Evolutionary conservation across 1,140 invertebrate genomes (phyloP), one percentile per base, ranked within the genome.

Genomic region (Drosophila willistoni): DNA sequence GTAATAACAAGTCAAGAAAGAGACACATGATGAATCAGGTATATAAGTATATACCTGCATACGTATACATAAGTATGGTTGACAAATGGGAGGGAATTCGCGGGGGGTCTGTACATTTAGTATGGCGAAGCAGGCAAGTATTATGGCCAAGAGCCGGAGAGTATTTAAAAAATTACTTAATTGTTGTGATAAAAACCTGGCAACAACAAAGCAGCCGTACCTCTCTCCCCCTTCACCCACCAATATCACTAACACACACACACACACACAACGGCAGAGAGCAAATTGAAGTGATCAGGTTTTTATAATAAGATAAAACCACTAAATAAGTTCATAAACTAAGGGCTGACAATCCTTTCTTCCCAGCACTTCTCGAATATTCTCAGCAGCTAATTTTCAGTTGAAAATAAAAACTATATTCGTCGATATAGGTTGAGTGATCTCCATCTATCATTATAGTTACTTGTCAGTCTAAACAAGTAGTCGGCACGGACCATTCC

Each of bases 121-220:
- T 72, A 54, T 51, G 13, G 33, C 29, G 6, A 29, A 29, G 62
- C 13, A 36, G 14, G 57, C 34, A 36, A 57, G 41, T 29, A 44
- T 75, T 59, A 66, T 82, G 74, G 74, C 74, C 82, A 85, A 85
- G 78, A 64, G 73, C 71, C 64, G 78, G 64, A 72, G 77, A 87
- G 84, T 84, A 79, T 87, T 87, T 81, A 89, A 89, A 89, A 89
- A 89, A 89, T 89, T 89, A 89, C 84, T 89, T 89, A 89, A 89
- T 89, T 89, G 85, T 87, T 81, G 84, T 79, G 84, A 81, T 89
- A 90, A 29, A 29, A 89, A 89, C 68, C 7, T 81, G 80, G 75
- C 78, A 68, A 83, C 82, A 59, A 64, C 68, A 54, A 64, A 55
- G 60, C 67, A 10, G 56, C 59, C 22, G n/a, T 33, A 60, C 61